These are phyloP conservation scores for Ostrea denselamellosa DNA, from an alignment of 1,140 invertebrate species.

Conservation along the genomic window DNA sequence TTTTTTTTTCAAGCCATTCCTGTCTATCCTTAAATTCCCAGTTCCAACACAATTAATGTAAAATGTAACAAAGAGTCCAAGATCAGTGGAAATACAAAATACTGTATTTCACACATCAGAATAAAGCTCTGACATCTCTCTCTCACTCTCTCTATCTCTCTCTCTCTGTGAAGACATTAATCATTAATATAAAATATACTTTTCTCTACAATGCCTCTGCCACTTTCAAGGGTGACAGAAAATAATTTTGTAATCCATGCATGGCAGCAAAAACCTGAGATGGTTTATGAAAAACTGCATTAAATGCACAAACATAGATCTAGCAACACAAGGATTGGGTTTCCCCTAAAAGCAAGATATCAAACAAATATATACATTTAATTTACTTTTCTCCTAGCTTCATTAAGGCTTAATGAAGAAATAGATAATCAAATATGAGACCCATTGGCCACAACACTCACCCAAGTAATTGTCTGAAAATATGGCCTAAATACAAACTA, in stretches of 20 bases:
- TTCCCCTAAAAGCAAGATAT: slow-evolving; percentile 16
- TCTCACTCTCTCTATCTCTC: neutral
- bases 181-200: neutral
- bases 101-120: no score
- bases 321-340: neutral
- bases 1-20: no score
- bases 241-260: neutral
- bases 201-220: neutral
- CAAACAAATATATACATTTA: neutral
- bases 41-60: no score
- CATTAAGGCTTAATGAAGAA: neutral
- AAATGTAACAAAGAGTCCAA: no score
- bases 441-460: no score
- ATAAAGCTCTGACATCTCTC: no score
- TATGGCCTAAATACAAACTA: no score
- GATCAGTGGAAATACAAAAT: no score
- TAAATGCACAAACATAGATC: neutral
- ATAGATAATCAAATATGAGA: neutral
- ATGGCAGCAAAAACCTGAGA: neutral
- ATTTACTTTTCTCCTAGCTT: neutral
- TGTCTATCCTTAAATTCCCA: no score
- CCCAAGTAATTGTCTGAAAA: no score
- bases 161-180: neutral
- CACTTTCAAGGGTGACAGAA: neutral
- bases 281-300: neutral